Evolutionary conservation across 2,888 invertebrate species (phyloP), one percentile per base, ranked within the genome.

Genomic region (Morpho achilles): DNA sequence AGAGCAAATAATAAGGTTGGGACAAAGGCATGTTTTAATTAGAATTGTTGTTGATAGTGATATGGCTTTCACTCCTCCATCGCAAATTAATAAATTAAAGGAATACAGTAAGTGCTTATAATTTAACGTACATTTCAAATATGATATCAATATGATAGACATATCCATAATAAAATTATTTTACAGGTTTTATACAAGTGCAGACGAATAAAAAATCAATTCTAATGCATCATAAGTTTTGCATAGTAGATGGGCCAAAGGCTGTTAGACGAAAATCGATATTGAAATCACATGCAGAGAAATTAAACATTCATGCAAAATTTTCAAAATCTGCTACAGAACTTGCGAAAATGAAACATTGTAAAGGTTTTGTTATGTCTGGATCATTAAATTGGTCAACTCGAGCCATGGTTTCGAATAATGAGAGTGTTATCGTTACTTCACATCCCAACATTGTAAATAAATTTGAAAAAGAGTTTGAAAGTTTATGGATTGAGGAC

Each of bases 201-300:
- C 90, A 90, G 68, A 87, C 83, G 22, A 89, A 84, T 62, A 87
- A 84, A 55, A 86, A 86, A 57, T 81, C 91, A 0, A 92, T 88
- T 70, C 80, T 94, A 65, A 95, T 96, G 95, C 96, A 97, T 75
- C 96, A 97, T 77, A 97, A 96, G 77, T 96, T 95, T 84, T 93
- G 92, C 60, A 79, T 96, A 50, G 82, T 95, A 63, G 96, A 96
- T 75, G 88, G 89, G 61, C 86, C 88, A 48, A 83, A 79, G 71
- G 88, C 90, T 53, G 75, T 87, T 61, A 84, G 76, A 69, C 71
- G 89, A 53, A 90, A 88, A 69, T 78, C 71, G 60, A 67, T 77
- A 55, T 65, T 90, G 53, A 88, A 82, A 73, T 66, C 77, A 45
- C 74, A 87, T 46, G 89, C 88, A 41, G 90, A 90, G 70, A 87